Conservation (phyloP, 2,113 vertebrate genomes). For the Pachycephala philippinensis region DNA sequence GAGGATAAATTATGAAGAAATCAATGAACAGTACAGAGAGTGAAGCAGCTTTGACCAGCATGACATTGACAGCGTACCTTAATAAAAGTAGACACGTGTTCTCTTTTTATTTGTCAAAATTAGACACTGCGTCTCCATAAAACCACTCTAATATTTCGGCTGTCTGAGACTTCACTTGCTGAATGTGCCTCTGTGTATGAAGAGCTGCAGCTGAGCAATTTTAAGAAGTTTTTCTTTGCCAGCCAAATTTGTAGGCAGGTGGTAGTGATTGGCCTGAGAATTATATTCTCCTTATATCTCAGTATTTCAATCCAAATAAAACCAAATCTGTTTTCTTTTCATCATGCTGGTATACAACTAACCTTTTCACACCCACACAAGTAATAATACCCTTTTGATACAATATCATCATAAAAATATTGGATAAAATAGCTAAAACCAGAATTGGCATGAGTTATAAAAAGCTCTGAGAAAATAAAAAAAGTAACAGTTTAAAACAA, state of each 20-base stretch:
- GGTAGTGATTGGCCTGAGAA: background rate
- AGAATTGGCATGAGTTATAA: background rate
- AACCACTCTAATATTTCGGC: background rate
- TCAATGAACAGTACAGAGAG: background rate
- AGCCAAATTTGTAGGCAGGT: background rate
- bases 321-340: background rate
- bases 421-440: background rate
- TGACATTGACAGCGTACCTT: background rate
- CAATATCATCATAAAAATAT: background rate
- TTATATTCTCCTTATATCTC: background rate
- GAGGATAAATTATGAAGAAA: background rate
- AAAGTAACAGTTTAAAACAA: background rate
- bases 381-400: background rate
- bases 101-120: background rate
- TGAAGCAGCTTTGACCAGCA: background rate
- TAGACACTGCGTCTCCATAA: background rate
- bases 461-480: background rate
- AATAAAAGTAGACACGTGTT: background rate
- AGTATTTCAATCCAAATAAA: background rate
- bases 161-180: background rate
- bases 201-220: background rate
- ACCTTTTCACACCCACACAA: background rate
- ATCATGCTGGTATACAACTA: background rate
- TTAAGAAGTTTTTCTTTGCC: background rate
- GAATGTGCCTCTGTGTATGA: background rate